These are phyloP conservation scores for Leptopilina syphax DNA, from an alignment of 2,888 invertebrate species.

Conservation along the genomic window DNA sequence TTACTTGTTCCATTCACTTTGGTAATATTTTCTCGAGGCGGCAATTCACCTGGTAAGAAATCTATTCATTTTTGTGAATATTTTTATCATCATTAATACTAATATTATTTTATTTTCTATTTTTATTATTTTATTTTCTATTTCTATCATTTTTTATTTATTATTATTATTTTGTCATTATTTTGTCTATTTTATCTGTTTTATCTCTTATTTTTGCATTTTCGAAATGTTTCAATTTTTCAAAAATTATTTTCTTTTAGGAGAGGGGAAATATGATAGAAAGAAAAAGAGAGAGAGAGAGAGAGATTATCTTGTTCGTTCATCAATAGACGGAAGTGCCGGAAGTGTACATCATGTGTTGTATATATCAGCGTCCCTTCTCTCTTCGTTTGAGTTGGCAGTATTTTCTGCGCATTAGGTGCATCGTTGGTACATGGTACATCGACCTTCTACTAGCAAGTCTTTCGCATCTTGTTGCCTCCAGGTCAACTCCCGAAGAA, in stretches of 20 bases:
- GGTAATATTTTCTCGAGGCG: background rate
- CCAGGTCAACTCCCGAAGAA: constrained; percentile 31
- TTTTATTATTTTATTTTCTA: too few species aligned
- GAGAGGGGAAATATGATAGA: background rate
- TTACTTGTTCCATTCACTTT: constrained; percentile 9
- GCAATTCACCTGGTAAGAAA: too few species aligned
- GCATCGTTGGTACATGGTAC: constrained; percentile 29
- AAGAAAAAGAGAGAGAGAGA: background rate
- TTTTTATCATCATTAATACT: too few species aligned
- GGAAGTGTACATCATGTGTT: constrained; percentile 32
- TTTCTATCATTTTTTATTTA: background rate
- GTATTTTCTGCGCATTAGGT: constrained; percentile 32
- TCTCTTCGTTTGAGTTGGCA: constrained; percentile 31
- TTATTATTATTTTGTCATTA: background rate
- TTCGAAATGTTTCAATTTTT: too few species aligned
- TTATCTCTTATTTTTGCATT: too few species aligned
- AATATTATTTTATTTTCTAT: too few species aligned
- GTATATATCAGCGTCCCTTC: constrained; percentile 7
- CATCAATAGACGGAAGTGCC: constrained; percentile 26
- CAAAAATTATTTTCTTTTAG: background rate
- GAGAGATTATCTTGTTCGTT: constrained; percentile 6
- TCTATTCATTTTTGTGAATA: too few species aligned
- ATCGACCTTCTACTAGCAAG: constrained; percentile 27
- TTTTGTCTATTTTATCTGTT: background rate
- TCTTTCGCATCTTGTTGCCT: constrained; percentile 32